These are phyloP conservation scores for Ctenomys sociabilis DNA, from an alignment of 2,113 vertebrate species.

Conservation along the genomic window DNA sequence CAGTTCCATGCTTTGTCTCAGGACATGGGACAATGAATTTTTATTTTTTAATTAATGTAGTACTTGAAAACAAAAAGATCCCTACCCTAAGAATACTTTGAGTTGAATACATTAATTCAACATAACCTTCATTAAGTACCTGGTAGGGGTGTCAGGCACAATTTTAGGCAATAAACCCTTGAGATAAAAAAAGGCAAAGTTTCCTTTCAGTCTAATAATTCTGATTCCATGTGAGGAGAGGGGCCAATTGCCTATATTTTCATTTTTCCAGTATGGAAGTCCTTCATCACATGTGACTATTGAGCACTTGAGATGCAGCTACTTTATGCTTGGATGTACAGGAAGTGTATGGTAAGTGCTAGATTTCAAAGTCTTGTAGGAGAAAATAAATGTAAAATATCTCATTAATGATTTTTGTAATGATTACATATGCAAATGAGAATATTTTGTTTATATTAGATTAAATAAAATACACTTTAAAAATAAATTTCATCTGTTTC, in stretches of 20 bases:
- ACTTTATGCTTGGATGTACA: background rate
- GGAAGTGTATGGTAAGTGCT: background rate
- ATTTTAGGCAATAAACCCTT: background rate
- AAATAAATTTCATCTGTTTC: constrained; percentile 49
- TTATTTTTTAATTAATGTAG: background rate
- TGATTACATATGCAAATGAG: background rate
- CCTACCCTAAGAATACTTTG: background rate
- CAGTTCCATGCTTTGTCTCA: background rate
- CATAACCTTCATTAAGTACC: background rate
- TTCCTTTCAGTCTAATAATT: background rate
- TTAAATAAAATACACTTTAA: constrained; percentile 45
- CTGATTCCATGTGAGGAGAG: background rate
- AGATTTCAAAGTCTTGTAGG: background rate
- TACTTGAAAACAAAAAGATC: background rate
- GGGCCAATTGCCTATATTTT: background rate
- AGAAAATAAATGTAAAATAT: background rate
- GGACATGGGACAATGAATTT: background rate
- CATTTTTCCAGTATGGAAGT: background rate
- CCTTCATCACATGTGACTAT: background rate
- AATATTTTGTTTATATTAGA: constrained; percentile 32
- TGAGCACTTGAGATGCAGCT: background rate
- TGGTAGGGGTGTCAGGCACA: background rate
- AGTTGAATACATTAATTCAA: constrained; percentile 51
- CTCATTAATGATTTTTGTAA: constrained; percentile 39
- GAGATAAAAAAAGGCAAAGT: background rate